Evolutionary conservation across 2,888 invertebrate genomes (phyloP).

Genomic region (Cabera pusaria): DNA sequence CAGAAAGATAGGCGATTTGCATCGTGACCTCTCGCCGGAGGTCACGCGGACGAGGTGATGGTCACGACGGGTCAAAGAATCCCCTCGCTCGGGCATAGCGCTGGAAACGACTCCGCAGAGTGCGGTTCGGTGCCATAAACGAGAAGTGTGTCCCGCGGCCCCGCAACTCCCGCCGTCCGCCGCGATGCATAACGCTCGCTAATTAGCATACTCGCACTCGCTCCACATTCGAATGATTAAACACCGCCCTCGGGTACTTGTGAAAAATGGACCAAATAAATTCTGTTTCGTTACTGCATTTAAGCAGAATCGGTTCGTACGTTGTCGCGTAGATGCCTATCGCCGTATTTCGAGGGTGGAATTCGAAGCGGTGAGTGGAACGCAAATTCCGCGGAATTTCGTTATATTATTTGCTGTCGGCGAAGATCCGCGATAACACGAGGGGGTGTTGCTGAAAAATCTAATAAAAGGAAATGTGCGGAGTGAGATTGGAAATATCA

Average conservation of each 20-base stretch:
- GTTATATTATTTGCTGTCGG: conserved; percentile 67
- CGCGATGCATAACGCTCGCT: conserved; percentile 50
- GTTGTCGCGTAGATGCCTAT: conserved; percentile 53
- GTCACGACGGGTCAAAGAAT: conserved; percentile 21
- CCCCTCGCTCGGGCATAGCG: conserved; percentile 16
- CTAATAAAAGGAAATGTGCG: conserved; percentile 57
- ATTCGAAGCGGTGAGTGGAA: conserved; percentile 43
- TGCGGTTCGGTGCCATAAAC: conserved; percentile 38
- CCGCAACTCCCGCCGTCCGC: conserved; percentile 41
- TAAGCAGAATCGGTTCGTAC: conserved; percentile 45
- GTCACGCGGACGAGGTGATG: conserved; percentile 22
- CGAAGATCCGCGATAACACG: conserved; percentile 58
- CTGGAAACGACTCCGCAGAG: conserved; percentile 40
- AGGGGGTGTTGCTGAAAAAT: conserved; percentile 54
- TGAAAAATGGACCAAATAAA: conserved; percentile 35
- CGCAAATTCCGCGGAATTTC: conserved; percentile 66
- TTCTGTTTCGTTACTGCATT: conserved; percentile 40
- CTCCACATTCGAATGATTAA: conserved; percentile 47
- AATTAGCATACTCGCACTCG: conserved; percentile 51
- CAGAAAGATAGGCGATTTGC: conserved; percentile 19
- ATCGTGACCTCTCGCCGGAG: conserved; percentile 20
- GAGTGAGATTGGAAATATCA: conserved; percentile 60
- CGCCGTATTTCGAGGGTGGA: conserved; percentile 42
- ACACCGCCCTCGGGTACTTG: conserved; percentile 35
- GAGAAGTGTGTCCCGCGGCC: conserved; percentile 30